These are phyloP conservation scores for Nebria salina DNA, from an alignment of 2,888 invertebrate genomes.

Conservation along the genomic window DNA sequence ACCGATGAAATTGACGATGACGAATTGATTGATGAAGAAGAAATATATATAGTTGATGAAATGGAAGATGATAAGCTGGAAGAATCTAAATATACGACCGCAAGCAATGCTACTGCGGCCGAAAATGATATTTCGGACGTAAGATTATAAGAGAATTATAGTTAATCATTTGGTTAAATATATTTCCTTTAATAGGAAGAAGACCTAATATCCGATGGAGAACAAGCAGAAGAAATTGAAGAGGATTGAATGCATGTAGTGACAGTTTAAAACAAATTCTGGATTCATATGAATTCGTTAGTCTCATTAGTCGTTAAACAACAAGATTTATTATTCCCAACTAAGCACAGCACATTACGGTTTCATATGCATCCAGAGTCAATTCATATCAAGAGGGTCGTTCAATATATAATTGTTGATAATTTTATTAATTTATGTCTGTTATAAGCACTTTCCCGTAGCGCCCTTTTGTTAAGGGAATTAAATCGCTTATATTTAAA, in stretches of 20 bases:
- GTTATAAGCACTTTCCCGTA: neutral
- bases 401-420: conserved; percentile 37
- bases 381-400: conserved; percentile 22
- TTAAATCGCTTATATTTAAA: neutral
- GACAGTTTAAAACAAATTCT: neutral
- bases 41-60: conserved; percentile 46
- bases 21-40: conserved; percentile 48
- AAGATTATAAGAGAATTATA: conserved; percentile 32
- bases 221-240: conserved; percentile 55
- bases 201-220: conserved; percentile 46
- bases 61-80: conserved; percentile 50
- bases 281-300: neutral
- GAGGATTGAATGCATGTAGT: conserved; percentile 52
- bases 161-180: neutral
- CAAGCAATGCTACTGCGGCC: conserved; percentile 66
- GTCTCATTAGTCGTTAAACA: neutral
- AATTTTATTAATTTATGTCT: conserved; percentile 33
- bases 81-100: conserved; percentile 67
- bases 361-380: conserved; percentile 2
- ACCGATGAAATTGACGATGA: conserved; percentile 45
- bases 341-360: neutral
- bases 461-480: neutral
- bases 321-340: neutral
- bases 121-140: conserved; percentile 57
- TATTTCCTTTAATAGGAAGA: conserved; percentile 29